A percentile compares a stretch with the other conserved stretches of the same genome.
Conservation (phyloP, 2,113 vertebrate genomes). For the Lichenostomus cassidix region DNA sequence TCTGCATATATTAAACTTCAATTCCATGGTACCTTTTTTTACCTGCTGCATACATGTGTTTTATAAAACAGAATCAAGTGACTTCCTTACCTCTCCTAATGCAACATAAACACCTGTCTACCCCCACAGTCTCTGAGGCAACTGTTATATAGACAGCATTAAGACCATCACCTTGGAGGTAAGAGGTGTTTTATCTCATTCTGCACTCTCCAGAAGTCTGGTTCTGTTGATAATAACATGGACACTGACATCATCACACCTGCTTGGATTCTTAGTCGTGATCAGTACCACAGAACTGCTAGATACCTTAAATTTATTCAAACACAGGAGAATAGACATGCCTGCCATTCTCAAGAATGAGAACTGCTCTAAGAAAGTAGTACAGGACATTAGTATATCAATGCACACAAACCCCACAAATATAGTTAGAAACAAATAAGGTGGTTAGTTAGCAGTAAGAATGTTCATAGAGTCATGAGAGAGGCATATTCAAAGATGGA, state of each 20-base stretch:
- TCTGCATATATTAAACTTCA: background rate
- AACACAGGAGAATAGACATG: background rate
- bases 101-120: background rate
- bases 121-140: background rate
- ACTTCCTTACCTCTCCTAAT: background rate
- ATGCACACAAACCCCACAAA: background rate
- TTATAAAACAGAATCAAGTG: background rate
- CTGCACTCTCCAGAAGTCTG: background rate
- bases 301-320: background rate
- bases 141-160: background rate
- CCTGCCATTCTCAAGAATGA: background rate
- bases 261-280: background rate
- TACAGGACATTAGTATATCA: background rate
- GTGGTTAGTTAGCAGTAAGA: background rate
- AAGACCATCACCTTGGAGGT: background rate
- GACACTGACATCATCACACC: background rate
- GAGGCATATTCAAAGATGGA: background rate
- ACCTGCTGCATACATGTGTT: background rate
- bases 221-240: background rate
- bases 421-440: background rate
- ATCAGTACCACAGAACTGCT: background rate
- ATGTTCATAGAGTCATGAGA: background rate
- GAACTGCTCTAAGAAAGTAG: background rate
- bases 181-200: background rate
- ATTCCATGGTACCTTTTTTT: background rate